A percentile compares a stretch with the other conserved stretches of the same genome.
phyloP scores from a whole-genome alignment of 2,888 invertebrate genomes.

The Pinctada fucata region DNA sequence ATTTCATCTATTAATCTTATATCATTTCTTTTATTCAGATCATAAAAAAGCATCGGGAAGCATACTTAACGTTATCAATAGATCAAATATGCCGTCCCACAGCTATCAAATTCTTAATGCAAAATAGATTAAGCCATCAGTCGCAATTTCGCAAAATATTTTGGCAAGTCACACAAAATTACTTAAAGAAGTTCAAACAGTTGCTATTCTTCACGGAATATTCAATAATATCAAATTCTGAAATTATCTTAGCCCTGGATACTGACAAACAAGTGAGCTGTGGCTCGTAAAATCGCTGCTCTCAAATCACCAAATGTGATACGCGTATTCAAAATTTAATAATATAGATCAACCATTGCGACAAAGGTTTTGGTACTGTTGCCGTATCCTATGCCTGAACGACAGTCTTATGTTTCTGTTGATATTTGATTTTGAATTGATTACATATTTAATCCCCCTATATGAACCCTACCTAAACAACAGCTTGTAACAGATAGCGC shows the following conservation, averaged over 20 bases:
- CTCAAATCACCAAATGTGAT: not conserved
- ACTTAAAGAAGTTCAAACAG: not conserved
- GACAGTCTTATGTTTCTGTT: not conserved
- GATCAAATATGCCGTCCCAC: not conserved
- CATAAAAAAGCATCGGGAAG: too few species aligned
- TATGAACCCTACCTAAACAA: not conserved
- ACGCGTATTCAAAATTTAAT: not conserved
- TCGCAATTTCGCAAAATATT: slow-evolving; percentile 1
- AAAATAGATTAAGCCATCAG: not conserved
- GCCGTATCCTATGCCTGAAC: too few species aligned
- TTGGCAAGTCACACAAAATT: not conserved
- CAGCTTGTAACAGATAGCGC: not conserved
- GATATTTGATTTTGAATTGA: not conserved
- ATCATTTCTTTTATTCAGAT: too few species aligned
- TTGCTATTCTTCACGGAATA: not conserved
- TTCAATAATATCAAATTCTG: slow-evolving; percentile 2
- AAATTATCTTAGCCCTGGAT: not conserved
- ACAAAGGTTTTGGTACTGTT: too few species aligned
- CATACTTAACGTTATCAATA: too few species aligned
- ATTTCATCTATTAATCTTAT: too few species aligned
- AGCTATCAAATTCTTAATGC: not conserved
- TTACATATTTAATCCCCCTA: not conserved
- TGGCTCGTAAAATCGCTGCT: not conserved
- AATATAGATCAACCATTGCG: not conserved
- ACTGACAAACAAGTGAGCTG: not conserved